Conservation (phyloP, 2,888 invertebrate genomes). For the Plusia festucae region DNA sequence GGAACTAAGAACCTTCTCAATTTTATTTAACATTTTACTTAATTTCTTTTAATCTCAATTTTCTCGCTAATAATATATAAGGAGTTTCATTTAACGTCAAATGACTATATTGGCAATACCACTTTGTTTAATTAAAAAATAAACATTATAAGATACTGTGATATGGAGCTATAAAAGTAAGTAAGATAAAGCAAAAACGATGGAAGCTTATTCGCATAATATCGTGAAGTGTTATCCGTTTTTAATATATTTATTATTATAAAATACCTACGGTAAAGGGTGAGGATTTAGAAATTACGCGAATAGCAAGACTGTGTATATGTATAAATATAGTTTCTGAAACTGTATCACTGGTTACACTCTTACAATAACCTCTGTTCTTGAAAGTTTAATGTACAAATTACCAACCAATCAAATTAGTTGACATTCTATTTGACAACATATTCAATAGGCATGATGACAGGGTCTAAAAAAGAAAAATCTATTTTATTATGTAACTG, state of each 20-base stretch:
- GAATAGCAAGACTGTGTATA: neutral
- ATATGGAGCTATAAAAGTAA: conserved; percentile 31
- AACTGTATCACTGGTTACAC: neutral
- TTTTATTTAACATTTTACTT: neutral
- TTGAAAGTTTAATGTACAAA: neutral
- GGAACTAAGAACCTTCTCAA: conserved; percentile 2
- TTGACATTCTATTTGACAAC: too few species aligned
- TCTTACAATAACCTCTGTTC: neutral
- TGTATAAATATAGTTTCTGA: neutral
- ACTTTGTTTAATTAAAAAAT: conserved; percentile 8
- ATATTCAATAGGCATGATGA: too few species aligned
- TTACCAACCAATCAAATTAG: too few species aligned
- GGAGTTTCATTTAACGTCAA: conserved; percentile 32
- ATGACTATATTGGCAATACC: conserved; percentile 10
- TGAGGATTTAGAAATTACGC: conserved; percentile 4
- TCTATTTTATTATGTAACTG: too few species aligned
- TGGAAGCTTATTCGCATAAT: neutral
- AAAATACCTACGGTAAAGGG: neutral
- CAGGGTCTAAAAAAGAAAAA: too few species aligned
- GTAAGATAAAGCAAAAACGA: conserved; percentile 11
- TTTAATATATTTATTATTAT: neutral
- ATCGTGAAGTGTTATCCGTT: conserved; percentile 1
- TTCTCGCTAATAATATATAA: conserved; percentile 6
- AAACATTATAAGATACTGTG: conserved; percentile 14
- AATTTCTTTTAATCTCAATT: neutral